Evolutionary conservation across 2,888 invertebrate genomes (phyloP).

Genomic region (Phytoseiulus persimilis): DNA sequence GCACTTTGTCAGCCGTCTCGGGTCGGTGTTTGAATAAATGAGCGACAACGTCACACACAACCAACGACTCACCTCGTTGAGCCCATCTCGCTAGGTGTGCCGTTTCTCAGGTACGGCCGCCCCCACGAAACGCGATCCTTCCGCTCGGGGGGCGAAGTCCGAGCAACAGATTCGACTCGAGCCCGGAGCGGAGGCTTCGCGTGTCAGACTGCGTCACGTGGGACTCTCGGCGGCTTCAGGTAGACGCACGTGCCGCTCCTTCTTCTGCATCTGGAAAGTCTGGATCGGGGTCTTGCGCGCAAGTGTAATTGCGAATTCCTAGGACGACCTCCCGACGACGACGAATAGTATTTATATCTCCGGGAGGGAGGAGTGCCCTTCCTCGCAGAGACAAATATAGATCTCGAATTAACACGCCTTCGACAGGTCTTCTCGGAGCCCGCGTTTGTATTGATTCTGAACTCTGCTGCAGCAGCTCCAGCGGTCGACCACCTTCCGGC

Average conservation of each 20-base stretch:
- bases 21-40: too few species aligned
- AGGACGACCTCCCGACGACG: neutral
- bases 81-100: too few species aligned
- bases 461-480: neutral
- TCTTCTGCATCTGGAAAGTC: neutral
- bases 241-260: neutral
- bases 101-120: too few species aligned
- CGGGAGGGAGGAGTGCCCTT: neutral
- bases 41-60: too few species aligned
- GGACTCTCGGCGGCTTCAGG: neutral
- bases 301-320: neutral
- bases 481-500: neutral
- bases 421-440: slow-evolving; percentile 32
- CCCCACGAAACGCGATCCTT: too few species aligned
- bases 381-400: slow-evolving; percentile 25
- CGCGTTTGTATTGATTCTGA: slow-evolving; percentile 15
- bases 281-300: neutral
- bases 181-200: neutral
- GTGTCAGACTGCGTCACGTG: neutral
- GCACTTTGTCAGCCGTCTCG: too few species aligned
- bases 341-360: neutral
- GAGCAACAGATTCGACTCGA: too few species aligned
- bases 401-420: slow-evolving; percentile 35
- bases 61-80: too few species aligned
- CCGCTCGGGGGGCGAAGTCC: too few species aligned